Conservation (phyloP, 30 jellyfish, hydroid and myxozoan species). For the Turritopsis dohrnii region DNA sequence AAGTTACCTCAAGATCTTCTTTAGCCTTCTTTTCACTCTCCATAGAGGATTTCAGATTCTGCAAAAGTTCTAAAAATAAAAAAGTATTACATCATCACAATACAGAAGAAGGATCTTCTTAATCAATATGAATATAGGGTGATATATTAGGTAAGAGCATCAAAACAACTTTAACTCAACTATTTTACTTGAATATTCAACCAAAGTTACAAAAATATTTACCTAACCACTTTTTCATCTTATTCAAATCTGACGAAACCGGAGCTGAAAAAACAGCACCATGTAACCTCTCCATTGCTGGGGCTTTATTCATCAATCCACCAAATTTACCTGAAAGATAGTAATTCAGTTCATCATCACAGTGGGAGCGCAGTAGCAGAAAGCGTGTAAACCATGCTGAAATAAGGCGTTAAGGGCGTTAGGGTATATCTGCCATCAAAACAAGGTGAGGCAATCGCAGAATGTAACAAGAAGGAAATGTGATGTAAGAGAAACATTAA, state of each 20-base stretch:
- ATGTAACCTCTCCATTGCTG: constrained; percentile 39
- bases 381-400: background rate
- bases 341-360: too few relatives aligned
- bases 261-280: constrained; percentile 64
- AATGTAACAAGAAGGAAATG: too few relatives aligned
- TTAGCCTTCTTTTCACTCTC: constrained; percentile 14
- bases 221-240: constrained; percentile 34
- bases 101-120: background rate
- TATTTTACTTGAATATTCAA: background rate
- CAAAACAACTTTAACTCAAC: background rate
- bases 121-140: too few relatives aligned
- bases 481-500: background rate
- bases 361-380: background rate
- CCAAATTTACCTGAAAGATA: constrained; percentile 61
- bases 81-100: background rate
- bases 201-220: background rate
- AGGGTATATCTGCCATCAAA: too few relatives aligned
- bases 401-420: too few relatives aligned
- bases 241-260: constrained; percentile 18
- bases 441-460: too few relatives aligned
- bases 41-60: constrained; percentile 34
- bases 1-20: constrained; percentile 32
- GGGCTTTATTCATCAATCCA: constrained; percentile 55
- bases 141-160: background rate
- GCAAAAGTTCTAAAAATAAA: constrained; percentile 26